A percentile compares a stretch with the other conserved stretches of the same genome.
Evolutionary conservation across 1,140 invertebrate species (phyloP).

Genomic region (Bombyx mandarina): DNA sequence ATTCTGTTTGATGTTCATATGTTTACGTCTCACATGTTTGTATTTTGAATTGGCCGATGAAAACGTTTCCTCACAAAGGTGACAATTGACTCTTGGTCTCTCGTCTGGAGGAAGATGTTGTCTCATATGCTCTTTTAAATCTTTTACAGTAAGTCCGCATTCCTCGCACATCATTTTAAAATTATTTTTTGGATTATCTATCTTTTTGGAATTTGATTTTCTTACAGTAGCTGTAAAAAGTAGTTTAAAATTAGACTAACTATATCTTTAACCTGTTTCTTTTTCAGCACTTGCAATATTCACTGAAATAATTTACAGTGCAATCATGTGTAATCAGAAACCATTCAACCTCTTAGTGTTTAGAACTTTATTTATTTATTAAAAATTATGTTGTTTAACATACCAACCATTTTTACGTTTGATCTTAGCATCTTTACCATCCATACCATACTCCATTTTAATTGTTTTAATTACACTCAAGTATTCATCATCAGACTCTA

Average conservation of each 20-base stretch:
- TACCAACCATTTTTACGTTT: constrained; percentile 33
- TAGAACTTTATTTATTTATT: neutral
- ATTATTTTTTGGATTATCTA: neutral
- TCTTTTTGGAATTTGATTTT: constrained; percentile 21
- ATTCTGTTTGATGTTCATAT: constrained; percentile 39
- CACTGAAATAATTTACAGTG: too few species aligned
- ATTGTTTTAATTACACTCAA: constrained; percentile 47
- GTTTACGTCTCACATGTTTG: constrained; percentile 41
- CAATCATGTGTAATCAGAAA: too few species aligned
- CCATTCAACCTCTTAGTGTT: too few species aligned
- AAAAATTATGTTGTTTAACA: neutral
- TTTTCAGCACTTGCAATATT: too few species aligned
- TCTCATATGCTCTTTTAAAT: constrained; percentile 33
- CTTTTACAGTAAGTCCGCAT: constrained; percentile 43
- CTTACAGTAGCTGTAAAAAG: neutral
- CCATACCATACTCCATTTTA: constrained; percentile 32
- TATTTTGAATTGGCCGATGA: constrained; percentile 22
- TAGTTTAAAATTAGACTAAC: neutral
- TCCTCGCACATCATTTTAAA: constrained; percentile 37
- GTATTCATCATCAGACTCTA: constrained; percentile 39
- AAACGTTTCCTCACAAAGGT: constrained; percentile 41
- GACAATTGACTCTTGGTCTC: constrained; percentile 33
- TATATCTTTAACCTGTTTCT: neutral
- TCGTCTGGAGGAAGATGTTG: constrained; percentile 21
- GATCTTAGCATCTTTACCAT: constrained; percentile 5